phyloP scores from a whole-genome alignment of 2,888 invertebrate genomes.

The Marasmarcha lunaedactyla region DNA sequence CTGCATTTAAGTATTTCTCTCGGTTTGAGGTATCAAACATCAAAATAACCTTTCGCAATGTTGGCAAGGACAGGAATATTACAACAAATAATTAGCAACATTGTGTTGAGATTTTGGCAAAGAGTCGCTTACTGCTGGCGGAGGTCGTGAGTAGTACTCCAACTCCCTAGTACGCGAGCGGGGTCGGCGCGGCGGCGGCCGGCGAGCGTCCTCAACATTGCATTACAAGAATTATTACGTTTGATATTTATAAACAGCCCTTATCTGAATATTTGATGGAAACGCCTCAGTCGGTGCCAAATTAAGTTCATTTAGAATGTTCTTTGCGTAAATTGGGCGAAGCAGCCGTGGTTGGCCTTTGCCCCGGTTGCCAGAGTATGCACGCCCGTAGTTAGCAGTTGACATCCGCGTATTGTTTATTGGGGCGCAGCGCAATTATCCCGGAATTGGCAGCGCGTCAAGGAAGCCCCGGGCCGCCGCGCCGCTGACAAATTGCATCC shows the following conservation, averaged over 20 bases:
- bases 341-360: no score
- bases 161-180: background rate
- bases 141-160: background rate
- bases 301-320: no score
- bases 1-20: no score
- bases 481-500: conserved; percentile 22
- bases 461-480: conserved; percentile 30
- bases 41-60: background rate
- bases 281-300: no score
- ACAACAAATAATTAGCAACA: background rate
- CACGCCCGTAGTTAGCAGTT: no score
- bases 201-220: background rate
- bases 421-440: background rate
- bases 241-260: background rate
- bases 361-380: no score
- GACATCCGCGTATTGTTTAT: no score
- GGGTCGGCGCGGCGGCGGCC: background rate
- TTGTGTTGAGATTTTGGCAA: background rate
- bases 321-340: no score
- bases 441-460: conserved; percentile 23
- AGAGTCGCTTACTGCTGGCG: background rate
- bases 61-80: background rate
- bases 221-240: background rate
- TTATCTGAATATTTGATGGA: no score
- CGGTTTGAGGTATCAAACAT: no score